A percentile compares a stretch with the other conserved stretches of the same genome.
Evolutionary conservation across 2,888 invertebrate species (phyloP).

Genomic region (Nowickia ferox): DNA sequence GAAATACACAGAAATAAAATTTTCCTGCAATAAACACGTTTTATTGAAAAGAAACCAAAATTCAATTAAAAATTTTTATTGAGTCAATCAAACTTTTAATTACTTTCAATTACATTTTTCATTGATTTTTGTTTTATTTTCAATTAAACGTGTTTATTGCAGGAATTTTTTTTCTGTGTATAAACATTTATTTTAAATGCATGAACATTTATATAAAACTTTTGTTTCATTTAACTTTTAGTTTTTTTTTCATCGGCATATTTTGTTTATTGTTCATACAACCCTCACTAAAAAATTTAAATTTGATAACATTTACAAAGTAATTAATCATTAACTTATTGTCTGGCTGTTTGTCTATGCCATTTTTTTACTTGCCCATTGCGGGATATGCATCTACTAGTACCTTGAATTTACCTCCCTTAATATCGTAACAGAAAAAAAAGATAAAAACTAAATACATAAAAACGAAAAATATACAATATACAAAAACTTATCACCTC

Average conservation of each 20-base stretch:
- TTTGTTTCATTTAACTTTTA: background rate
- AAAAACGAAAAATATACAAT: background rate
- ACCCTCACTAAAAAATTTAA: constrained; percentile 37
- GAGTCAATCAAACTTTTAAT: too few species aligned
- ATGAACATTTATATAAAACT: too few species aligned
- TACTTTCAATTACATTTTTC: too few species aligned
- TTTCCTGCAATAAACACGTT: too few species aligned
- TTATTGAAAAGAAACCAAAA: too few species aligned
- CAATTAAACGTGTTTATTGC: too few species aligned
- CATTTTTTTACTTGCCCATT: constrained; percentile 10
- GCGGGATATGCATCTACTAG: background rate
- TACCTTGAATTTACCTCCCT: constrained; percentile 3
- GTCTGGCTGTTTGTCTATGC: background rate
- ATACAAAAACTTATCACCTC: too few species aligned
- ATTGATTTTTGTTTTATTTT: too few species aligned
- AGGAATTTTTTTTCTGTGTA: too few species aligned
- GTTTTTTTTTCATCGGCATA: background rate
- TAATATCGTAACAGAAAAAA: background rate
- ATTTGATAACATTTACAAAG: constrained; percentile 55
- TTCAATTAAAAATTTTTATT: too few species aligned
- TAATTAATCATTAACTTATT: constrained; percentile 62
- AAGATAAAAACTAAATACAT: background rate
- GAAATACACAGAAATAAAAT: too few species aligned
- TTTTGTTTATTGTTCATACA: constrained; percentile 11
- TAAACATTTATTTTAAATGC: too few species aligned